These are phyloP conservation scores for Silurus glanis DNA, from an alignment of 2,113 vertebrate genomes.

Conservation along the genomic window DNA sequence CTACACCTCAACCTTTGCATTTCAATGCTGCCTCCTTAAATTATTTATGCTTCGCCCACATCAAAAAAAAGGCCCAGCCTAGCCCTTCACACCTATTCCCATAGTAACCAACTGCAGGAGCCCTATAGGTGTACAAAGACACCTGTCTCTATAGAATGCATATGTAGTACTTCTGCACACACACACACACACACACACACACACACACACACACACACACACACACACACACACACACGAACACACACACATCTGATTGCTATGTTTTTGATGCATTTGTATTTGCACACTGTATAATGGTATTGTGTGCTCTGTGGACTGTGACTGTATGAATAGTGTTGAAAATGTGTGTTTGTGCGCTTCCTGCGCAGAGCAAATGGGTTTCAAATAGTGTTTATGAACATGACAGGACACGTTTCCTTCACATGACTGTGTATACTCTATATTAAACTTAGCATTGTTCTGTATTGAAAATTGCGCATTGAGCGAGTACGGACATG, in stretches of 20 bases:
- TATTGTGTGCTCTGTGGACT: constrained; percentile 28
- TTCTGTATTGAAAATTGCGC: not conserved
- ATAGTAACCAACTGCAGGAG: constrained; percentile 70
- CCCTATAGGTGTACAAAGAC: constrained; percentile 59
- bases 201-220: not conserved
- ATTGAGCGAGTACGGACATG: not conserved
- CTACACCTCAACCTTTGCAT: constrained; percentile 75
- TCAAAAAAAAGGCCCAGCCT: constrained; percentile 68
- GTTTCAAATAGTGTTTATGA: not conserved
- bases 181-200: constrained; percentile 40
- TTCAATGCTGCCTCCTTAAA: constrained; percentile 76
- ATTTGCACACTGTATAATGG: constrained; percentile 37
- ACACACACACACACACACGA: not conserved
- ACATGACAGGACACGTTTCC: not conserved
- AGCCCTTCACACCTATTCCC: constrained; percentile 67
- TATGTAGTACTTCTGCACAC: constrained; percentile 21
- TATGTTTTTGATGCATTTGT: constrained; percentile 27
- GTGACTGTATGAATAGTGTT: constrained; percentile 24
- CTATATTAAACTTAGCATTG: not conserved
- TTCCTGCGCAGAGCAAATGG: not conserved
- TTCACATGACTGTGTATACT: not conserved
- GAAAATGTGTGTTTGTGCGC: not conserved
- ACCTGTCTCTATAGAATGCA: constrained; percentile 27
- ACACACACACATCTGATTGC: not conserved
- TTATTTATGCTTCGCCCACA: constrained; percentile 79